phyloP scores from a whole-genome alignment of 92 coral and sea anemone genomes.

The Pocillopora grandis region DNA sequence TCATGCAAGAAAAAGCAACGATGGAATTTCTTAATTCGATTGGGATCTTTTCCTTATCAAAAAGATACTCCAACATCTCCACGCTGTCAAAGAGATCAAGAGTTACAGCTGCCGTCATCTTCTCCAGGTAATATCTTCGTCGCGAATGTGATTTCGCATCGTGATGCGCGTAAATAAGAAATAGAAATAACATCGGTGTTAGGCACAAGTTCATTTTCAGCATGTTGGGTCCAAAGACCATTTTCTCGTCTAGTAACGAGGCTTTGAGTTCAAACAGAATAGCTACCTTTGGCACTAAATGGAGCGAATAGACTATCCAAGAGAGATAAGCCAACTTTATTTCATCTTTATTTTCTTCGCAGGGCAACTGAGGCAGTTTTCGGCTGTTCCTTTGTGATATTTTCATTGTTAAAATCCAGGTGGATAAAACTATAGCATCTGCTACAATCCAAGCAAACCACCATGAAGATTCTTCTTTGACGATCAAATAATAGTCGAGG shows the following conservation, averaged over 20 bases:
- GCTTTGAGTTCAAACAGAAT: conserved; percentile 68
- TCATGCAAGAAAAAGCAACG: conserved; percentile 71
- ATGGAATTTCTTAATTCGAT: conserved; percentile 52
- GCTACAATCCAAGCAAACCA: conserved; percentile 81
- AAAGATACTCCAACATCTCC: conserved; percentile 89
- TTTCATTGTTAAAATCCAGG: conserved; percentile 82
- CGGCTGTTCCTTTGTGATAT: conserved; percentile 54
- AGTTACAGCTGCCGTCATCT: conserved; percentile 73
- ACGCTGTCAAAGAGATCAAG: conserved; percentile 92
- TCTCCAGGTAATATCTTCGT: conserved; percentile 83
- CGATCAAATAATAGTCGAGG: conserved; percentile 71
- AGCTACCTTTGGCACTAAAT: conserved; percentile 79
- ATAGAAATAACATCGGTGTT: conserved; percentile 66
- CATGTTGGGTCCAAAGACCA: conserved; percentile 70
- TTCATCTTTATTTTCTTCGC: conserved; percentile 50
- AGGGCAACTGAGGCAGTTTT: conserved; percentile 9
- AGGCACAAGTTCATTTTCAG: conserved; percentile 79
- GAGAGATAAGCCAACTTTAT: conserved; percentile 80
- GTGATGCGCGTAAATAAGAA: conserved; percentile 84
- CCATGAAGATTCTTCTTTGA: conserved; percentile 42
- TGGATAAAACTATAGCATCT: conserved; percentile 61
- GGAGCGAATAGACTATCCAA: conserved; percentile 85
- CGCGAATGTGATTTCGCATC: conserved; percentile 72
- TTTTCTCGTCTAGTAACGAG: conserved; percentile 56
- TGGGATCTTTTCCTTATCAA: conserved; percentile 57